phyloP scores from a whole-genome alignment of 2,888 invertebrate genomes.

The Agelastica alni region DNA sequence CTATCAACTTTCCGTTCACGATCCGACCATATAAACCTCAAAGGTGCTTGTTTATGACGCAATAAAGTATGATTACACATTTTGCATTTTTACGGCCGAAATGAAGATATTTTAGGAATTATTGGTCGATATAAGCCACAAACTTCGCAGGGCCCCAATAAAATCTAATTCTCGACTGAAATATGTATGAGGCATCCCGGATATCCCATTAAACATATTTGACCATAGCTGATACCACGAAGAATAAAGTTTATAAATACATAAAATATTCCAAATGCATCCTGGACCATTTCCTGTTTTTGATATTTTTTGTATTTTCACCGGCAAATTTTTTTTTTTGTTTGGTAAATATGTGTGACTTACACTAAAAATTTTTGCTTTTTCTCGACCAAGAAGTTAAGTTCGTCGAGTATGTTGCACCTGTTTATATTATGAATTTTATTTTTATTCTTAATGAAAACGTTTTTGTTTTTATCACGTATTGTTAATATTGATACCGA shows the following conservation, averaged over 20 bases:
- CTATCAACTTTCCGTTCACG: slow-evolving; percentile 18
- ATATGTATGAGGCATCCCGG: slow-evolving; percentile 25
- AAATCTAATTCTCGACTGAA: slow-evolving; percentile 26
- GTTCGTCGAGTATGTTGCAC: no score
- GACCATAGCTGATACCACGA: slow-evolving; percentile 12
- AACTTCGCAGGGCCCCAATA: slow-evolving; percentile 24
- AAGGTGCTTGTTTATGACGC: slow-evolving; percentile 28
- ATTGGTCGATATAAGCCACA: slow-evolving; percentile 24
- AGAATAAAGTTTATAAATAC: slow-evolving; percentile 1
- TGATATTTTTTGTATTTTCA: no score
- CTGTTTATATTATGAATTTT: no score
- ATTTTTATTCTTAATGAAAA: no score
- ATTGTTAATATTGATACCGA: no score
- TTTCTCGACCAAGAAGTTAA: no score
- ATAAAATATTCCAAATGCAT: neutral
- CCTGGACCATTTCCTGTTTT: no score
- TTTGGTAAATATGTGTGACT: no score
- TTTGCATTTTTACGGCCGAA: slow-evolving; percentile 30
- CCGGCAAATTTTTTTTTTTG: no score
- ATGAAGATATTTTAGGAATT: slow-evolving; percentile 30
- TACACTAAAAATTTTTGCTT: no score
- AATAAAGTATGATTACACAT: slow-evolving; percentile 30
- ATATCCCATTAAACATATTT: slow-evolving; percentile 18
- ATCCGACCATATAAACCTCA: slow-evolving; percentile 22
- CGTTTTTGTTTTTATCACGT: no score